Evolutionary conservation across 2,797 vertebrate genomes (phyloP).

Genomic region (Babyrousa celebensis): DNA sequence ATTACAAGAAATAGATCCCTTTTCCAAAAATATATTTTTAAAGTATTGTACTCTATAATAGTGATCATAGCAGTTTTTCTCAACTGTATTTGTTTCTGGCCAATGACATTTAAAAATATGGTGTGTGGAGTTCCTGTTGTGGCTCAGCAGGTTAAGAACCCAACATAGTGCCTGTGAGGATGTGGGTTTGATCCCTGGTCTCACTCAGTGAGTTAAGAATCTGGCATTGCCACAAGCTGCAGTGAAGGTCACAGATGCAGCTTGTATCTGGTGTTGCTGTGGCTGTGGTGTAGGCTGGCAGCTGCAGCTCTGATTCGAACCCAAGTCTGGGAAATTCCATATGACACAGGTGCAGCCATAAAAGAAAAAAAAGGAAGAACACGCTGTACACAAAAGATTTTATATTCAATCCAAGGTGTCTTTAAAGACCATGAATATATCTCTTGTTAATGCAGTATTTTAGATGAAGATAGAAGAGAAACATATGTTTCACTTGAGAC

Average conservation of each 20-base stretch:
- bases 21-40: slow-evolving; percentile 1
- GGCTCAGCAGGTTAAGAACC: no score
- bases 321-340: no score
- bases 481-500: background rate
- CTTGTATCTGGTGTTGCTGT: no score
- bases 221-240: no score
- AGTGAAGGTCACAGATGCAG: no score
- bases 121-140: background rate
- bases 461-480: slow-evolving; percentile 44
- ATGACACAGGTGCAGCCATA: no score
- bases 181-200: no score
- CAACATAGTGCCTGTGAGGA: no score
- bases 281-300: no score
- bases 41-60: background rate
- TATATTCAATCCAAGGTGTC: background rate
- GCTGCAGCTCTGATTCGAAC: no score
- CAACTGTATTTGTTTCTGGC: background rate
- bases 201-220: no score
- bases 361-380: no score
- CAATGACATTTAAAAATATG: slow-evolving; percentile 43
- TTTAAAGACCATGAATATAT: slow-evolving; percentile 8
- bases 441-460: slow-evolving; percentile 1
- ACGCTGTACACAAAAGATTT: background rate
- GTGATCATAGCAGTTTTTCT: background rate
- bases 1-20: background rate